These are phyloP conservation scores for Pachycephala philippinensis DNA, from an alignment of 2,113 vertebrate genomes.

Conservation along the genomic window DNA sequence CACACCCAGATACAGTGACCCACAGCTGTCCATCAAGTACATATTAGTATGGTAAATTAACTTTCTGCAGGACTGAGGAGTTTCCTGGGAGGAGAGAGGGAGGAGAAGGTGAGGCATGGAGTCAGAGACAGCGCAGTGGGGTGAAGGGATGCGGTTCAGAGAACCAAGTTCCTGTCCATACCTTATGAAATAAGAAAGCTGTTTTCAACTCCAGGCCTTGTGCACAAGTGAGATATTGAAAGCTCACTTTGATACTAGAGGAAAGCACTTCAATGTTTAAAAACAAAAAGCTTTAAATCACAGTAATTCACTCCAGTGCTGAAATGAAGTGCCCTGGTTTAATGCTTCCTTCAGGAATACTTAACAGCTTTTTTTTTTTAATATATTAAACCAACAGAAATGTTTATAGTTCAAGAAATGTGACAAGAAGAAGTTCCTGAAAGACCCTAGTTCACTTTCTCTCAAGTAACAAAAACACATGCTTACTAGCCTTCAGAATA, in stretches of 20 bases:
- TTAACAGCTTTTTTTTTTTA: neutral
- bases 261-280: neutral
- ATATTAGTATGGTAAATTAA: neutral
- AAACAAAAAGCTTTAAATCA: neutral
- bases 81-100: neutral
- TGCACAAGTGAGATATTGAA: neutral
- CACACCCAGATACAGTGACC: neutral
- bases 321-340: neutral
- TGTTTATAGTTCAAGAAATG: neutral
- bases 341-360: neutral
- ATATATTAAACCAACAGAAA: neutral
- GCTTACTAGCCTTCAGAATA: neutral
- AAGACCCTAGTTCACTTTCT: neutral
- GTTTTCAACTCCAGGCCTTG: neutral
- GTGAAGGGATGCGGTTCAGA: neutral
- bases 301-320: neutral
- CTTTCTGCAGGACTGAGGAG: neutral
- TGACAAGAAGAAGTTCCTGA: neutral
- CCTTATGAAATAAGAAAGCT: neutral
- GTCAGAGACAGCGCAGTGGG: rapidly evolving
- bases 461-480: neutral
- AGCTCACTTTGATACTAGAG: neutral
- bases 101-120: neutral
- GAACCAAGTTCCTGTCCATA: neutral
- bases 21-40: neutral